Evolutionary conservation across 2,797 vertebrate species (phyloP).

Genomic region (Myotis myotis): DNA sequence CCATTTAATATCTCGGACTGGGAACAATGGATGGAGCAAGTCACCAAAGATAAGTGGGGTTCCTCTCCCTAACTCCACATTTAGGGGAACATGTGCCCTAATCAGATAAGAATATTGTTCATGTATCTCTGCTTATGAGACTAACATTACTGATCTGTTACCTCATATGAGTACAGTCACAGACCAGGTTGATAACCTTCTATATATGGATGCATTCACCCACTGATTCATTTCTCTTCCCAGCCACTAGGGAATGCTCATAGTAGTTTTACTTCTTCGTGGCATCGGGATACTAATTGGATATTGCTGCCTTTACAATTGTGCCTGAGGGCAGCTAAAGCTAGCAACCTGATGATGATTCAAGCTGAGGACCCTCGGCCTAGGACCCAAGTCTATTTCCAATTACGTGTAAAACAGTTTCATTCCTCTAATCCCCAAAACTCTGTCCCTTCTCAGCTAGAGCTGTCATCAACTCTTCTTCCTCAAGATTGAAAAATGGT

Average conservation of each 20-base stretch:
- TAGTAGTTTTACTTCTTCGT: not conserved
- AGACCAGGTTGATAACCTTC: not conserved
- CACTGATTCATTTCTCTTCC: not conserved
- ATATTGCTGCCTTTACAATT: not conserved
- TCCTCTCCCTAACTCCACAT: not conserved
- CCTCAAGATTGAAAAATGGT: not conserved
- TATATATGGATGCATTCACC: not conserved
- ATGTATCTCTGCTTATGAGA: not conserved
- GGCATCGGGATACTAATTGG: not conserved
- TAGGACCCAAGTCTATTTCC: not conserved
- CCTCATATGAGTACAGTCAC: not conserved
- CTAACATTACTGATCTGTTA: not conserved
- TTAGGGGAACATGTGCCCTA: not conserved
- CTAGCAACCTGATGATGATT: not conserved
- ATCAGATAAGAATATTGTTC: not conserved
- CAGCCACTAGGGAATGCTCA: not conserved
- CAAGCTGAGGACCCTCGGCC: not conserved
- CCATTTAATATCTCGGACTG: not conserved
- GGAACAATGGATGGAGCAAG: not conserved
- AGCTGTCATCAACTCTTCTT: not conserved
- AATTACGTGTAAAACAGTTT: not conserved
- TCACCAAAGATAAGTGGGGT: not conserved
- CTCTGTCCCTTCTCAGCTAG: not conserved
- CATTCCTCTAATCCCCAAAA: not conserved
- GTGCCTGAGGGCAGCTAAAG: not conserved